Conservation (phyloP, 2,797 vertebrate genomes). For the Oophaga sylvatica region DNA sequence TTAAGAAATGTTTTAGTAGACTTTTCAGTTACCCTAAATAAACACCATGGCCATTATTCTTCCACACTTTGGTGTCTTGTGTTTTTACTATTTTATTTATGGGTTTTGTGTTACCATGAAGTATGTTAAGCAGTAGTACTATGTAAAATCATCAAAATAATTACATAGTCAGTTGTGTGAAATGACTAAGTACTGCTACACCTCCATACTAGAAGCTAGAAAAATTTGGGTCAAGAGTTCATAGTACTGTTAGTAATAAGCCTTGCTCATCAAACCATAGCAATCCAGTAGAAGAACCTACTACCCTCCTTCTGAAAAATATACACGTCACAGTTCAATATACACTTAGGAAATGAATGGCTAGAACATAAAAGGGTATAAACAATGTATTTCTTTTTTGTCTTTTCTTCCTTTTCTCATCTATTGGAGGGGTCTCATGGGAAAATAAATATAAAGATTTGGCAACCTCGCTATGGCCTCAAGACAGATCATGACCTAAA, state of each 20-base stretch:
- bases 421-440: conserved; percentile 30
- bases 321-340: conserved; percentile 11
- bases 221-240: conserved; percentile 39
- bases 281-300: not conserved
- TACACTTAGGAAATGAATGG: not conserved
- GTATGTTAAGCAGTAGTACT: not conserved
- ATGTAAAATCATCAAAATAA: not conserved
- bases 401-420: conserved; percentile 36
- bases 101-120: not conserved
- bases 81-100: no score
- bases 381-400: conserved; percentile 4
- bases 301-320: not conserved
- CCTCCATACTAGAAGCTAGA: not conserved
- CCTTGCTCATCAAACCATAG: conserved; percentile 31
- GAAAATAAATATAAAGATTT: conserved; percentile 35
- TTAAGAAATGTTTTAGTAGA: no score
- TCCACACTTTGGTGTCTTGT: no score
- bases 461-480: conserved; percentile 36
- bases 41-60: no score
- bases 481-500: conserved; percentile 53
- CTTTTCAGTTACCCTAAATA: no score
- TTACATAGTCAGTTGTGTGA: not conserved
- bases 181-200: not conserved
- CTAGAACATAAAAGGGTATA: not conserved
- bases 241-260: conserved; percentile 10